Conservation (phyloP, 2,113 vertebrate species). For the Menura novaehollandiae region DNA sequence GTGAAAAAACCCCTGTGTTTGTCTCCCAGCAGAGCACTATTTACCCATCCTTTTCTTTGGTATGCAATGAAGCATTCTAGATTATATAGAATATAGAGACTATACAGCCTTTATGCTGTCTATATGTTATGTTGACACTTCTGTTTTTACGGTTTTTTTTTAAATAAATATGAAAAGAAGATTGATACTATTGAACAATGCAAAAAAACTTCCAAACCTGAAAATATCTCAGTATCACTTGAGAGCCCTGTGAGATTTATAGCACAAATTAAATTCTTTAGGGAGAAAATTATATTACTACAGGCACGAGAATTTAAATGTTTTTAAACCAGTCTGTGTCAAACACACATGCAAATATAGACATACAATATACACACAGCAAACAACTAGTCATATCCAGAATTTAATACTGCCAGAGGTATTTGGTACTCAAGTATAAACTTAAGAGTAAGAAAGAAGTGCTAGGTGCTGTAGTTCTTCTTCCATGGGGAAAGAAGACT, state of each 20-base stretch:
- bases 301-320: not conserved
- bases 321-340: not conserved
- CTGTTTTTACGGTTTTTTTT: not conserved
- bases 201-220: not conserved
- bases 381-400: not conserved
- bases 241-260: not conserved
- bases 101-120: not conserved
- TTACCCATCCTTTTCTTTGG: not conserved
- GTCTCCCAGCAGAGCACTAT: not conserved
- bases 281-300: not conserved
- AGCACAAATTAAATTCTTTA: not conserved
- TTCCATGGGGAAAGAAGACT: not conserved
- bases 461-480: not conserved
- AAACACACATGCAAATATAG: not conserved
- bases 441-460: not conserved
- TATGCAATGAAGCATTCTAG: not conserved
- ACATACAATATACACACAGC: not conserved
- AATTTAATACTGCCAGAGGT: not conserved
- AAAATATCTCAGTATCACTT: not conserved
- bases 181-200: not conserved
- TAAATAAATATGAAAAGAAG: not conserved
- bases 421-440: not conserved
- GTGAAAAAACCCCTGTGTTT: not conserved
- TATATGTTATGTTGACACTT: not conserved
- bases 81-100: not conserved